Percentiles rank a stretch among this genome's conserved stretches.
phyloP scores from a whole-genome alignment of 1,140 invertebrate genomes.

The Eumeta japonica region DNA sequence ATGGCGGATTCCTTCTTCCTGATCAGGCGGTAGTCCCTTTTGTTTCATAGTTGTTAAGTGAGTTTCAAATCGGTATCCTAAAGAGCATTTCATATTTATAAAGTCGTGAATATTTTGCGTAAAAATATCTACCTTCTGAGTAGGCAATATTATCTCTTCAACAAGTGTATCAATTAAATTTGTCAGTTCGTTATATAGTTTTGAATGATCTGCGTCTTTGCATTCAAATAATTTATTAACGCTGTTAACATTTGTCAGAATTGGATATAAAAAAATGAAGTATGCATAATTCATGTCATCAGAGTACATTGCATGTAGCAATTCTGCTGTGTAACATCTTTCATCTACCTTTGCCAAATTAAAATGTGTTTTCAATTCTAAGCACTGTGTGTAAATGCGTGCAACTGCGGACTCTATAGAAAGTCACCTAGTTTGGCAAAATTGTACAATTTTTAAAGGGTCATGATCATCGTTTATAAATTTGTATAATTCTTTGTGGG shows the following conservation, averaged over 20 bases:
- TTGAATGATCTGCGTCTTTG: conserved; percentile 7
- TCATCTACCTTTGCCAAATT: conserved; percentile 8
- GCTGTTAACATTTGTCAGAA: conserved; percentile 8
- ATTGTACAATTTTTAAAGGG: conserved; percentile 29
- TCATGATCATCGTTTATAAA: conserved; percentile 25
- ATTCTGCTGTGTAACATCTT: conserved; percentile 10
- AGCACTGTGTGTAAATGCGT: conserved; percentile 28
- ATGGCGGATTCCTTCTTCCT: conserved; percentile 1
- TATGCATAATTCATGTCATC: conserved; percentile 12
- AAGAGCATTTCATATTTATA: conserved; percentile 4
- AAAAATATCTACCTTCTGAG: conserved; percentile 2
- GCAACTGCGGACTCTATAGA: conserved; percentile 28
- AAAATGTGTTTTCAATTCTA: conserved; percentile 27
- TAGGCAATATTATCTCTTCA: conserved; percentile 3
- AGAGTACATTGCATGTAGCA: conserved; percentile 8
- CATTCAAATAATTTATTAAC: conserved; percentile 9
- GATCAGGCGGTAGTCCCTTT: conserved; percentile 2
- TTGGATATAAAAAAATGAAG: conserved; percentile 9
- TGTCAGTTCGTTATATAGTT: conserved; percentile 5
- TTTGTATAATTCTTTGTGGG: conserved; percentile 22
- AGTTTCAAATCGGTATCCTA: conserved; percentile 4
- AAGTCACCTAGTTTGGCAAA: conserved; percentile 34
- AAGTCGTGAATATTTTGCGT: conserved; percentile 4
- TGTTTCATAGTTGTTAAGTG: background rate
- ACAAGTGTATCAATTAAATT: conserved; percentile 7